Conservation (phyloP, 2,113 vertebrate species). For the Oncorhynchus keta region DNA sequence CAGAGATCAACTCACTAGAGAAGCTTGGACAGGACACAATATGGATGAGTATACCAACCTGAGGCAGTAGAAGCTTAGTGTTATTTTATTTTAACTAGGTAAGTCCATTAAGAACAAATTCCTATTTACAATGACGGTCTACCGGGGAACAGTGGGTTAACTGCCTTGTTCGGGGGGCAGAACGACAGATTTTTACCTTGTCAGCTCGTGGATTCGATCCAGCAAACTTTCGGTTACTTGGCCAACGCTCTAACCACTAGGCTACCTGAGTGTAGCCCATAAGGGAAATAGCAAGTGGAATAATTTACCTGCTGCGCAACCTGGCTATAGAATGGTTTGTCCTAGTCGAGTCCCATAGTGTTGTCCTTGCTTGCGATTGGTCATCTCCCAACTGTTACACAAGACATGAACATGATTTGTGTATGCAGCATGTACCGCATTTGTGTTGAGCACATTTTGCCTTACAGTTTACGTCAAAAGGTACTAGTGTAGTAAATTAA, state of each 20-base stretch:
- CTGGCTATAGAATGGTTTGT: background rate
- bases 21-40: conserved; percentile 27
- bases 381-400: background rate
- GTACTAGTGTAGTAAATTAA: background rate
- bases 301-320: no score
- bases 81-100: no score
- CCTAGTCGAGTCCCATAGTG: background rate
- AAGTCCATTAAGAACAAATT: no score
- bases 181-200: no score
- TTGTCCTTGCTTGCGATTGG: conserved; percentile 1
- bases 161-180: no score
- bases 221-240: no score
- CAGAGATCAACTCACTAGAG: no score
- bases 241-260: no score
- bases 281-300: background rate
- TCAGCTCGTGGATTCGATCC: no score
- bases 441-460: no score
- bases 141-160: no score
- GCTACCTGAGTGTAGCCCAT: background rate
- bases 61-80: background rate
- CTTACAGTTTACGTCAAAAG: background rate
- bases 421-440: background rate
- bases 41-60: conserved; percentile 55
- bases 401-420: background rate
- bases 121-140: no score